Evolutionary conservation across 2,113 vertebrate species (phyloP), one percentile per base, ranked within the genome.

Genomic region (Setophaga coronata): DNA sequence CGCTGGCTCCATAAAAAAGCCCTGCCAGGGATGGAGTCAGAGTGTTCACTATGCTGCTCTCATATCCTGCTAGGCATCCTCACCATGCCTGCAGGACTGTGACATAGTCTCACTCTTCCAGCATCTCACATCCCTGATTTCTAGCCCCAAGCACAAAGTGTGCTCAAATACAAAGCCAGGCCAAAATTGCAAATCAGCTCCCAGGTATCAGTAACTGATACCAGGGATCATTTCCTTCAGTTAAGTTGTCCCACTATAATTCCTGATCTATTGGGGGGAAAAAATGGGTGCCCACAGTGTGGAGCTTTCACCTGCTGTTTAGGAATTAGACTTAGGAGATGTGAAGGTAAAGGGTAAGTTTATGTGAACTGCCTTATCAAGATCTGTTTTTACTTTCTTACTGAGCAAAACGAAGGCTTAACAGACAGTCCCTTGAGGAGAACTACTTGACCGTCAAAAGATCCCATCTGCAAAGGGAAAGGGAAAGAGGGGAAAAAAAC

Each of bases 371-470:
- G 14, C 40, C 33, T 81, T 81, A 88, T 43, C n/a, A 21, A 51
- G 60, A 36, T 43, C 67, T 80, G 23, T 0, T 87, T 95, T 91
- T 47, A 65, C 58, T 72, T 87, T 56, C 23, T 43, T 85, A 90
- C 34, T 34, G 58, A 96, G 51, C 31, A 82, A 83, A 95, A 86
- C 26, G 89, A 81, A 58, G 28, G 28, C 31, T 81, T 83, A 40
- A 94, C 67, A 90, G 64, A 4, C 34, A 48, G 13, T 47, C 70
- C 42, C 66, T 86, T 3, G 5, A 77, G 51, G 33, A 96, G 43
- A 80, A 70, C 42, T 90, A 47, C 47, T 60, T 58, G 71, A 71
- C 71, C 38, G 66, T 82, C 79, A 66, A 77, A 94, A 88, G 76
- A 74, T 71, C 36, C 48, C n/a, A 83, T 73, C 64, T 70, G 85